Evolutionary conservation across 2,888 invertebrate species (phyloP).

Genomic region (Caradrina clavipalpis): DNA sequence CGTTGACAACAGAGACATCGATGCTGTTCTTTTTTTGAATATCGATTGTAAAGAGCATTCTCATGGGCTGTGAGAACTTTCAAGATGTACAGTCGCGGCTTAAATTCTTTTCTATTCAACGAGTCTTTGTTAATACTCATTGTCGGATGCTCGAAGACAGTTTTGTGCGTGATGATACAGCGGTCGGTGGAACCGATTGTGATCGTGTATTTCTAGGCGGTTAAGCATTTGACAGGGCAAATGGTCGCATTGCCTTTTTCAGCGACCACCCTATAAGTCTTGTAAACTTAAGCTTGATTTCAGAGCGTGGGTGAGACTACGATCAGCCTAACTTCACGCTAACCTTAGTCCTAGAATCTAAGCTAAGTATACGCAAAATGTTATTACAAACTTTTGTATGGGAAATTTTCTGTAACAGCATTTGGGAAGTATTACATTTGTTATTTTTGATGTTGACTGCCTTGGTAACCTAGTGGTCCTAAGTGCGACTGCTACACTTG

Average conservation of each 20-base stretch:
- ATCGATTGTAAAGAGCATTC: constrained; percentile 90
- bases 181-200: constrained; percentile 54
- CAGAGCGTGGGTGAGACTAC: background rate
- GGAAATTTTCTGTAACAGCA: no score
- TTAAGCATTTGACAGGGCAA: constrained; percentile 70
- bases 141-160: constrained; percentile 61
- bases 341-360: no score
- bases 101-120: constrained; percentile 84
- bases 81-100: constrained; percentile 81
- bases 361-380: no score
- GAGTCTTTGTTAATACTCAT: constrained; percentile 78
- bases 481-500: no score
- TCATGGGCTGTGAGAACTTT: constrained; percentile 90
- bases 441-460: no score
- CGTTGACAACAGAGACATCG: constrained; percentile 91
- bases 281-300: background rate
- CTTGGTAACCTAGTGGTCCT: no score
- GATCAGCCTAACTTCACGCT: background rate
- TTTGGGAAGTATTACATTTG: no score
- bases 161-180: constrained; percentile 74
- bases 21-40: constrained; percentile 89
- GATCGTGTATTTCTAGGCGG: constrained; percentile 59
- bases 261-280: constrained; percentile 37
- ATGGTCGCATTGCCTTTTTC: constrained; percentile 71
- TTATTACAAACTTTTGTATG: background rate